Evolutionary conservation across 2,888 invertebrate species (phyloP), one percentile per base, ranked within the genome.

Genomic region (Alsophila aescularia): DNA sequence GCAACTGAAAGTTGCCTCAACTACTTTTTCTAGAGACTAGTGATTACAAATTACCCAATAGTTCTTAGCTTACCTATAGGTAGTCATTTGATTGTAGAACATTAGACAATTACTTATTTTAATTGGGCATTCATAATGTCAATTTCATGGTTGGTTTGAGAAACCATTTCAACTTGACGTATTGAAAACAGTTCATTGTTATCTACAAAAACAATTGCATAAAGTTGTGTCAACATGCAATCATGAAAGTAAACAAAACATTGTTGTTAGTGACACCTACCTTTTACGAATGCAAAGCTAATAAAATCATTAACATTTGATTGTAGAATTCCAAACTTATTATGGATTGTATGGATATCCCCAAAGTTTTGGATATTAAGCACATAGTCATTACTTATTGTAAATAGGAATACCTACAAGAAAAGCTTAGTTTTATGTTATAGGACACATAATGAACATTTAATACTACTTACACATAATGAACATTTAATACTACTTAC

Each of bases 1-100:
- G 91, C 90, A 89, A 83, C 87, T 79, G 90, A 91, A 90, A 90
- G 90, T 91, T 90, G 90, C 77, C 71, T 66, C 72, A 76, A 81
- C 90, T 73, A 87, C 87, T 89, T 87, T 89, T 84, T 77, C 66
- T 73, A 79, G 81, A 75, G 72, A 69, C 70, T 66, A 65, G 71
- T 59, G 69, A 70, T 72, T 73, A 69, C 60, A 69, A 70, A 73
- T 75, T 70, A 69, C 42, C 52, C 58, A 62, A 57, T 18, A 49
- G 52, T 52, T 39, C 45, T 51, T 52, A 55, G 18, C 31, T 44
- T 63, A 60, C 60, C 57, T 70, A 72, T 60, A 60, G 62, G 66
- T 58, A 53, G 52, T 64, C 48, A 69, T 65, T 69, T 54, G 65
- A 66, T 66, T 66, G 51, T 45, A 60, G 63, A 63, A 66, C 60